Evolutionary conservation across 2,797 vertebrate species (phyloP).

Genomic region (Centropyge bicolor): DNA sequence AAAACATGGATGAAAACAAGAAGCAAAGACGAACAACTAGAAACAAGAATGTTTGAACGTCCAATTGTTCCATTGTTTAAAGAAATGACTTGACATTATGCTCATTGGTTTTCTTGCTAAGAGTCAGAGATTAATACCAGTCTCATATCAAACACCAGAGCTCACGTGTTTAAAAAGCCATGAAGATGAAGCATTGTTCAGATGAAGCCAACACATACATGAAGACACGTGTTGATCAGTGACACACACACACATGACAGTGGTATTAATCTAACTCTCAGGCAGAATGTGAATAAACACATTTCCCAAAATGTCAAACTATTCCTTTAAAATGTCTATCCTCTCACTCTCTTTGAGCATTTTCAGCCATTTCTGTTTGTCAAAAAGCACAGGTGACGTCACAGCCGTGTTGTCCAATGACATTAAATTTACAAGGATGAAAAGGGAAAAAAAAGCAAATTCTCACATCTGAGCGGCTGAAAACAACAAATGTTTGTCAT

Average conservation of each 20-base stretch:
- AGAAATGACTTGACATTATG: neutral
- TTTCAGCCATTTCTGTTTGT: neutral
- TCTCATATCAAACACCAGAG: neutral
- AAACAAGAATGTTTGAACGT: neutral
- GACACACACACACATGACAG: neutral
- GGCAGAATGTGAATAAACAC: neutral
- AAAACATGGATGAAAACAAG: slow-evolving; percentile 7
- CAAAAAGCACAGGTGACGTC: neutral
- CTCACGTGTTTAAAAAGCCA: neutral
- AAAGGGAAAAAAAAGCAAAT: slow-evolving; percentile 4
- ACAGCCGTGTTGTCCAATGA: neutral
- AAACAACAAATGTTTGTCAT: neutral
- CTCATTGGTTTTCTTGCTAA: neutral
- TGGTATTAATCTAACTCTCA: neutral
- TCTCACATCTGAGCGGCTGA: neutral
- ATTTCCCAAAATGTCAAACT: slow-evolving; percentile 1
- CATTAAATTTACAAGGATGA: neutral
- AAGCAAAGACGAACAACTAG: neutral
- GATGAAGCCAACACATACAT: neutral
- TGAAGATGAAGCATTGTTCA: neutral
- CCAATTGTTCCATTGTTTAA: neutral
- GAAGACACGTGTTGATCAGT: neutral
- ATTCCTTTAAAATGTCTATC: neutral
- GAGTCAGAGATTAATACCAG: neutral
- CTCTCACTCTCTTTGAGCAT: neutral